phyloP scores from a whole-genome alignment of 2,113 vertebrate genomes.

The Petrocephalus zakoni region DNA sequence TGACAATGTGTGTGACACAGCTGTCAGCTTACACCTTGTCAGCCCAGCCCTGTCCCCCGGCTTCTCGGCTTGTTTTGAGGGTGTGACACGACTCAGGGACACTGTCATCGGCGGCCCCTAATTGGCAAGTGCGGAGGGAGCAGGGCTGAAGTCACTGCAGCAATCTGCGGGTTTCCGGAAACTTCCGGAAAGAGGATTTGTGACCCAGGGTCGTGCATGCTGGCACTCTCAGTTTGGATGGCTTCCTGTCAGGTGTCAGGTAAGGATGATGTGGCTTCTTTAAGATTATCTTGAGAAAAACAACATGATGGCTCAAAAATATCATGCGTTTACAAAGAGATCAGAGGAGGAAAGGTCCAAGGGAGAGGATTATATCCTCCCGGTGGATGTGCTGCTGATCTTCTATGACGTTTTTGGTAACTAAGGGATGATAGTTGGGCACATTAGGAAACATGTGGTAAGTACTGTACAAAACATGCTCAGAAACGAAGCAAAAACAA shows the following conservation, averaged over 20 bases:
- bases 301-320: not conserved
- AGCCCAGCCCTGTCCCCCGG: not conserved
- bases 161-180: not conserved
- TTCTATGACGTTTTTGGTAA: not conserved
- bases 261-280: not conserved
- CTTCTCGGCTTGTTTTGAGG: not conserved
- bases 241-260: constrained; percentile 4
- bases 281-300: not conserved
- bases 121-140: not conserved
- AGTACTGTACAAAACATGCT: not conserved
- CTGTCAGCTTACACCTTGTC: not conserved
- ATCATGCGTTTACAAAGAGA: constrained; percentile 2
- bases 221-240: not conserved
- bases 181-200: not conserved
- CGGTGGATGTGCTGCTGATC: not conserved
- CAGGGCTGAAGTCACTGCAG: not conserved
- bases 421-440: not conserved
- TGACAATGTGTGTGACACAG: not conserved
- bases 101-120: not conserved
- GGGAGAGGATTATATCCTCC: not conserved
- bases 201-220: not conserved
- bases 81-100: not conserved
- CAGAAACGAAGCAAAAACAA: not conserved
- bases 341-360: not conserved
- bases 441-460: not conserved